Evolutionary conservation across 1,140 invertebrate species (phyloP), one percentile per base, ranked within the genome.

Genomic region (Pseudomyrmex flavicornis): DNA sequence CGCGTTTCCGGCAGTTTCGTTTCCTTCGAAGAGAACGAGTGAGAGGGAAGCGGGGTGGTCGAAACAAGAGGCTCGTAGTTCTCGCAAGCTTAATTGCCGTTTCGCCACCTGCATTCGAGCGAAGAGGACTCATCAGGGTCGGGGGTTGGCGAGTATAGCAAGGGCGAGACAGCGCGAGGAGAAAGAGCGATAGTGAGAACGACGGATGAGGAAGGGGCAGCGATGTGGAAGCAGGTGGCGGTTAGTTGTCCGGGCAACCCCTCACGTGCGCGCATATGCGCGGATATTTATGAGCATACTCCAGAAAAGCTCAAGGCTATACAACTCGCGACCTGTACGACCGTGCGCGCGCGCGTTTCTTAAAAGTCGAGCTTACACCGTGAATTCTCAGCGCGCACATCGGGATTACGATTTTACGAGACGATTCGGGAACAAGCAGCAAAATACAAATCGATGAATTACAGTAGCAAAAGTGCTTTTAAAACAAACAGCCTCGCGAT

Each of bases 61-160:
- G 65, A 61, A 65, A 75, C n/a, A 52, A 70, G 35, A 84, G 52
- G 82, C 26, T 44, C 54, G 61, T 76, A 69, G 62, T 54, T 72
- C 48, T 73, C 15, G 69, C 73, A 66, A 76, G 68, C 82, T 84
- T 85, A 85, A 85, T 84, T 84, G 84, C 80, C 73, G 73, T 85
- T 84, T 84, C 84, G 72, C 82, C 84, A 69, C 73, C 50, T 72
- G 72, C 46, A 75, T 84, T 85, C 54, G 83, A 59, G 68, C 46
- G 35, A 50, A 52, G 52, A 85, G 76, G 50, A 68, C 35, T 77
- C 75, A 56, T 77, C 74, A 68, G 62, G 13, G 17, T 61, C 2
- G 15, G 62, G 62, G 13, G 59, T 22, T 73, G 66, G 54, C 17
- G 46, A 20, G n/a, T 35, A 35, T 35, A 61, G 72, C 72, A 59